Base-by-base conservation (phyloP, 2,113 vertebrate genomes). In the Petrocephalus zakoni region DNA sequence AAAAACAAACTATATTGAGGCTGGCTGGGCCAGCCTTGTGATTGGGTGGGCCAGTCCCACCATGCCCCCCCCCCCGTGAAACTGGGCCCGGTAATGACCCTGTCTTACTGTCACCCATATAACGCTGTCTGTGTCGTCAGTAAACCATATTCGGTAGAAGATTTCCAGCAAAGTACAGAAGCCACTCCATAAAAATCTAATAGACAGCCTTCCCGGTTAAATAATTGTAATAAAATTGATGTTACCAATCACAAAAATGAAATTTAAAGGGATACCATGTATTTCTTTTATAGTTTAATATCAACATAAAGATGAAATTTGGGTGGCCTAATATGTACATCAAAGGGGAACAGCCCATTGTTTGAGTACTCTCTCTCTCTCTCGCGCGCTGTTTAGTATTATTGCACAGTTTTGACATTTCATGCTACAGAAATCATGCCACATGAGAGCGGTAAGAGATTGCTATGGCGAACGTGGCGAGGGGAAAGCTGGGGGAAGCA, bases 331-430 rank as follows among this genome's bases (percentile, higher is more conserved):
- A 89, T 87, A 11, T 83, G n/a, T 10, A 25, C 58, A 64, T 4
- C 9, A 64, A 64, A 64, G 25, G n/a, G 58, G 22, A 61, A 61
- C n/a, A n/a, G 58, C n/a, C 58, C n/a, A 10, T 61, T 64, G 2
- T 64, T 64, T 64, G 9, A 25, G 58, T 64, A 3, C 42, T 42
- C 42, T 42, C 42, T 42, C 42, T 42, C 42, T n/a, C n/a, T n/a
- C n/a, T n/a, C n/a, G n/a, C n/a, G n/a, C n/a, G n/a, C n/a, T n/a
- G n/a, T n/a, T n/a, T n/a, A n/a, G n/a, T n/a, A n/a, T 47, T 96
- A 96, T 96, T 96, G 95, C 95, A 95, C 96, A 96, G 96, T 95
- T 95, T 96, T 96, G 94, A 96, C 95, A 94, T 93, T 95, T 94
- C 90, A 94, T 94, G 91, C 94, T 94, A 95, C 95, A 94, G 95